These are phyloP conservation scores for Bugulina stolonifera DNA, from an alignment of 2,888 invertebrate species.

Conservation along the genomic window DNA sequence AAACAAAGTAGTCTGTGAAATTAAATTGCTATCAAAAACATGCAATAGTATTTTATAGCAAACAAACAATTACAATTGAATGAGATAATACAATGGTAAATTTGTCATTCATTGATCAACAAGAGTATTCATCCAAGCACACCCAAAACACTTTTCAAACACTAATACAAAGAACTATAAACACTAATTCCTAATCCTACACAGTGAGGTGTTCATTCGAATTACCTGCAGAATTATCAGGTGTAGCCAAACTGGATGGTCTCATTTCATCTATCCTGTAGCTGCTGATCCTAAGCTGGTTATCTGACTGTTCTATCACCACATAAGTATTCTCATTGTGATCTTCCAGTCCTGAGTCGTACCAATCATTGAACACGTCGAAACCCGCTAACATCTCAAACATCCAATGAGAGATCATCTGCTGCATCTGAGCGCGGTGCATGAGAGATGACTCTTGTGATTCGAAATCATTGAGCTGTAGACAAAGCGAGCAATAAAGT, in stretches of 20 bases:
- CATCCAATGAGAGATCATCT: constrained; percentile 24
- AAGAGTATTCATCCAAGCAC: too few relatives aligned
- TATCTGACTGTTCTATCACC: background rate
- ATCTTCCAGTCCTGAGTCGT: background rate
- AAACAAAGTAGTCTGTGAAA: background rate
- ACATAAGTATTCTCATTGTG: background rate
- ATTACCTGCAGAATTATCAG: too few relatives aligned
- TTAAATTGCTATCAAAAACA: too few relatives aligned
- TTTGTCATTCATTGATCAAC: too few relatives aligned
- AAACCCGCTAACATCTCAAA: constrained; percentile 4
- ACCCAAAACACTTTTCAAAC: too few relatives aligned
- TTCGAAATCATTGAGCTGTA: background rate
- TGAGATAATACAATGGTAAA: background rate
- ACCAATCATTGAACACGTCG: constrained; percentile 25
- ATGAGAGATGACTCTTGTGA: background rate
- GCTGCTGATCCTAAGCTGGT: constrained; percentile 18
- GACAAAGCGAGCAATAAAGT: too few relatives aligned
- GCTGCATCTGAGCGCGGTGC: background rate
- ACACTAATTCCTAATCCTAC: too few relatives aligned
- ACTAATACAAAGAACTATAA: too few relatives aligned
- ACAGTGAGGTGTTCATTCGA: too few relatives aligned
- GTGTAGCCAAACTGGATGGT: too few relatives aligned
- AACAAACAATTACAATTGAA: background rate
- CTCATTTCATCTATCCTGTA: background rate
- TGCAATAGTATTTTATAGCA: too few relatives aligned